Conservation (phyloP, 2,888 invertebrate genomes). For the Catocala nupta region DNA sequence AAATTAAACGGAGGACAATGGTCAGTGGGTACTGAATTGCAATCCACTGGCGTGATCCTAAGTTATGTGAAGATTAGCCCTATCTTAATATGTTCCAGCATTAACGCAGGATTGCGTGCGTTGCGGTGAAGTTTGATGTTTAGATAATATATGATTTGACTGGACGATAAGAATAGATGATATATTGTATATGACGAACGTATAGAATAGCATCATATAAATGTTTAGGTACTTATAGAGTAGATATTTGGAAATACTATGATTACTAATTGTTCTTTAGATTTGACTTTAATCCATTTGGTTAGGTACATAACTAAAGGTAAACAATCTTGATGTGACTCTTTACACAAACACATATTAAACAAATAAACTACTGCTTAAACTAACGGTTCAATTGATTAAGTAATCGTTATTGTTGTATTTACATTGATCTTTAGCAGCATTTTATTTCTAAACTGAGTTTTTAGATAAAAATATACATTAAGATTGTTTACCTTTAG, state of each 20-base stretch:
- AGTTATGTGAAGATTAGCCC: constrained; percentile 86
- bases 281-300: too few relatives aligned
- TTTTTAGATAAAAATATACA: too few relatives aligned
- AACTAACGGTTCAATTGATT: too few relatives aligned
- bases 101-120: constrained; percentile 65
- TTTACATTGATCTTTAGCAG: too few relatives aligned
- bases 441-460: too few relatives aligned
- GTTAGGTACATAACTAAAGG: too few relatives aligned
- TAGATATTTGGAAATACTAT: background rate
- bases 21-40: constrained; percentile 77
- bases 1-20: constrained; percentile 86
- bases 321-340: too few relatives aligned
- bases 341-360: too few relatives aligned
- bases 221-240: background rate
- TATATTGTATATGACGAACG: background rate
- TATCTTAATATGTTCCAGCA: constrained; percentile 83
- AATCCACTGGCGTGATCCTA: constrained; percentile 81
- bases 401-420: too few relatives aligned
- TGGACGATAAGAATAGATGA: background rate
- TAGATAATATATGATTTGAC: constrained; percentile 24
- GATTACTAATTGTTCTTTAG: too few relatives aligned
- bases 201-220: background rate
- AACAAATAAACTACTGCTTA: too few relatives aligned
- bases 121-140: constrained; percentile 40
- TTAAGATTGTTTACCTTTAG: too few relatives aligned